These are phyloP conservation scores for Microcebus murinus DNA, from an alignment of 2,113 vertebrate genomes.

Conservation along the genomic window DNA sequence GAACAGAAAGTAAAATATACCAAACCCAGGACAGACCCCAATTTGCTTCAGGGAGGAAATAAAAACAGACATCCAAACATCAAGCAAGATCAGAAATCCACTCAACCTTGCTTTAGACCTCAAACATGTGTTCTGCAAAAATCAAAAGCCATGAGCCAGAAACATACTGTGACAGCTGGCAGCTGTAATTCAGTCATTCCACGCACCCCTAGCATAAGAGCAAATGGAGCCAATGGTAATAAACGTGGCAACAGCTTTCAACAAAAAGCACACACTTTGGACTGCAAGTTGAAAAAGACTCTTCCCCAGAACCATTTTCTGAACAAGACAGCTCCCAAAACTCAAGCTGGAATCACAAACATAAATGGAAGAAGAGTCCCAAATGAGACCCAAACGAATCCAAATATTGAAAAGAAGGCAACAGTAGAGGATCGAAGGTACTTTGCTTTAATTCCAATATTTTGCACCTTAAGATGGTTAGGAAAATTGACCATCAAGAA, in stretches of 20 bases:
- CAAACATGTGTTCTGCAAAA: not conserved
- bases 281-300: not conserved
- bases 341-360: not conserved
- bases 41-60: accelerated
- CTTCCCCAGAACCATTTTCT: not conserved
- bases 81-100: not conserved
- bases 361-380: not conserved
- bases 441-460: constrained; percentile 2
- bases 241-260: accelerated
- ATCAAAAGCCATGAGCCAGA: not conserved
- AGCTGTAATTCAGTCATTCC: not conserved
- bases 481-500: not conserved
- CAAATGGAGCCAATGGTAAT: accelerated
- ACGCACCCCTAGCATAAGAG: not conserved
- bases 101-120: not conserved
- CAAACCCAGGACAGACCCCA: not conserved
- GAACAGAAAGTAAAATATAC: not conserved
- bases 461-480: not conserved
- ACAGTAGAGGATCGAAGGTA: constrained; percentile 79
- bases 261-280: not conserved
- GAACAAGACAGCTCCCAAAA: constrained; percentile 23
- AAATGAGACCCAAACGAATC: not conserved
- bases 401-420: not conserved
- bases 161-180: not conserved
- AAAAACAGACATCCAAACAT: not conserved